Percentiles rank a stretch among this genome's conserved stretches.
Conservation (phyloP, 92 coral and sea anemone genomes). For the Epizoanthus rinbou region DNA sequence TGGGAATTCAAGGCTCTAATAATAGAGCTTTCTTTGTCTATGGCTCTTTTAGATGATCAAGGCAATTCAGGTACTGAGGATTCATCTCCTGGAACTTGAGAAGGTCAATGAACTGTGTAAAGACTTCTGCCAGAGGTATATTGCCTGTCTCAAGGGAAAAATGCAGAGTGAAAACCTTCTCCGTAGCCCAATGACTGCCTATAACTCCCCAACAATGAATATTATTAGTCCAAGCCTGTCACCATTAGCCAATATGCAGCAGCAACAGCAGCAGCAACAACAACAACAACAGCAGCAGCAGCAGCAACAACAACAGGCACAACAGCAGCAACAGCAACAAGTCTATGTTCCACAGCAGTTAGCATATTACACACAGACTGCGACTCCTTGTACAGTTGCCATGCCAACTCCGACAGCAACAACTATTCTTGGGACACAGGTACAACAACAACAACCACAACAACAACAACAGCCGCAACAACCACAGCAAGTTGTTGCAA, state of each 20-base stretch:
- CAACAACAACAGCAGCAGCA: conserved; percentile 65
- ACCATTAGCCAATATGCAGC: conserved; percentile 41
- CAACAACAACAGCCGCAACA: conserved; percentile 10
- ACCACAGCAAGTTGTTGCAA: conserved; percentile 64
- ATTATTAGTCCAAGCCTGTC: conserved; percentile 56
- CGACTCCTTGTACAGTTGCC: conserved; percentile 81
- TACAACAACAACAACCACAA: conserved; percentile 58
- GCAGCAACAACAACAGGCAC: conserved; percentile 45
- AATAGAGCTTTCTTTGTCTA: background rate
- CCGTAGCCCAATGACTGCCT: conserved; percentile 74
- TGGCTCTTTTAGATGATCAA: conserved; percentile 80
- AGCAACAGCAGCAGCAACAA: conserved; percentile 44
- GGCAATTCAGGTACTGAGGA: conserved; percentile 95
- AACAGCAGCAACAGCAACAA: conserved; percentile 60
- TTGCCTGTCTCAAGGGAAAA: conserved; percentile 98
- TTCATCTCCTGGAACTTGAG: conserved; percentile 94
- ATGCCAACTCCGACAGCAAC: conserved; percentile 76
- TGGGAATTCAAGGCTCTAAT: background rate
- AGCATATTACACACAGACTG: conserved; percentile 53
- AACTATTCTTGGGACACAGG: conserved; percentile 70
- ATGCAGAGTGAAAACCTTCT: conserved; percentile 97
- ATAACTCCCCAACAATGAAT: conserved; percentile 58
- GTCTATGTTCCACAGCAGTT: conserved; percentile 47
- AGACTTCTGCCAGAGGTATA: conserved; percentile 98
- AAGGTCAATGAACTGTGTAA: conserved; percentile 98